Evolutionary conservation across 2,113 vertebrate genomes (phyloP), one percentile per base, ranked within the genome.

Genomic region (Takifugu flavidus): DNA sequence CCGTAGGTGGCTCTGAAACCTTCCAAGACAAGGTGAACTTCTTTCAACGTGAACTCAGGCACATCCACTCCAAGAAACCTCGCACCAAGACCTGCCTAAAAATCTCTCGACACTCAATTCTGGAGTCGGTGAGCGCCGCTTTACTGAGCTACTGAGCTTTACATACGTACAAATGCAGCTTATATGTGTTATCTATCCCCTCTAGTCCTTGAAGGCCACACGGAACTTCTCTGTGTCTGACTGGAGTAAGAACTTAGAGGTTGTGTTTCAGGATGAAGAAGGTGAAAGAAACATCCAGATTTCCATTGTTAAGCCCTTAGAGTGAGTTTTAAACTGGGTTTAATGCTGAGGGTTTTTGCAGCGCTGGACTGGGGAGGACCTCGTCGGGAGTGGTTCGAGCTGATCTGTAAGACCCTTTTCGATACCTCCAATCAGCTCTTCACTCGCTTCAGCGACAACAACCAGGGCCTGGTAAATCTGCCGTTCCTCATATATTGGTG

Each of bases 21-120:
- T 98, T 98, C 85, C 97, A 98, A 86, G 97, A 99, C 84, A 99
- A 99, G 82, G 95, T 99, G 70, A 94, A 91, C 90, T 99, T 98
- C 82, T 99, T 99, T 86, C 97, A 99, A 72, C 89, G 94, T 65
- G 96, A 98, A 86, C 93, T 99, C 13, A 92, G 96, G 59, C 94
- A 98, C 71, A 91, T 98, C 54, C 96, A 99, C 53, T 92, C 94
- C 76, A 98, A 98, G 83, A 94, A 91, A 72, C 95, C 94, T 83
- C 95, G 96, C 71, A 95, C 93, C 0, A 98, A 96, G 86, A 95
- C 96, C 63, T 94, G 94, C 2, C 89, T 99, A 83, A 98, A 97
- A 87, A 93, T 99, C 89, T 91, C 89, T 77, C 93, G 97, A 14
- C 94, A 94, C 53, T 66, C 84, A 31, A 90, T 98, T 51, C 87